Base-by-base conservation (phyloP, 30 jellyfish, hydroid and myxozoan genomes). In the Turritopsis rubra region DNA sequence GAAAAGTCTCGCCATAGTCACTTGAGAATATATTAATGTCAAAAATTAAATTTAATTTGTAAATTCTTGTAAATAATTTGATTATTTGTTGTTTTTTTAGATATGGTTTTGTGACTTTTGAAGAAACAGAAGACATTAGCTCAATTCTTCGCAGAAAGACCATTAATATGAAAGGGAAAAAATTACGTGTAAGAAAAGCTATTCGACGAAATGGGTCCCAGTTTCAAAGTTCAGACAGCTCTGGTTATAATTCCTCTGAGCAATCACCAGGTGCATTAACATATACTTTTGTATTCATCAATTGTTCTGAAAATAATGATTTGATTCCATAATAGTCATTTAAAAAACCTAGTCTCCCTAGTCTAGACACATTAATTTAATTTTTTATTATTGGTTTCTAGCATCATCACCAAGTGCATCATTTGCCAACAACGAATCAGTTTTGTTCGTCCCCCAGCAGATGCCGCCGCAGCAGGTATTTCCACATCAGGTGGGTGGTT, bases 81-180 rank as follows among this genome's bases (percentile, higher is more conserved):
- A 54, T 54, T 60, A 60, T 60, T 68, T 68, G 9, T 68, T 68
- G 30, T 27, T 19, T 1, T 73, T 66, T 52, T 28, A 93, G 99
- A 53, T 94, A 94, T 86, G 99, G 99, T 27, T 94, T 94, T 71
- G 99, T 94, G 18, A 94, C 99, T 9, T 94, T 94, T 72, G 97
- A 89, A 71, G 82, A 89, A 31, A 84, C 87, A 26, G 99, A 94
- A 53, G 99, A 94, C 81, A 94, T 94, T 7, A 60, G 88, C 65
- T 78, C 84, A 16, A 75, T 94, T 53, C 88, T 94, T 0, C 73
- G 70, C 21, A 54, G 87, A 95, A 89, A 94, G 54, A 79, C 99
- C 1, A 89, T 94, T 41, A 85, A 77, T 68, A 94, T 94, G 99
- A 94, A 94, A 82, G 99, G 99, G 74, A 94, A 89, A 72, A 80